Base-by-base conservation (phyloP, 2,797 vertebrate species). In the Anguilla pacifica region DNA sequence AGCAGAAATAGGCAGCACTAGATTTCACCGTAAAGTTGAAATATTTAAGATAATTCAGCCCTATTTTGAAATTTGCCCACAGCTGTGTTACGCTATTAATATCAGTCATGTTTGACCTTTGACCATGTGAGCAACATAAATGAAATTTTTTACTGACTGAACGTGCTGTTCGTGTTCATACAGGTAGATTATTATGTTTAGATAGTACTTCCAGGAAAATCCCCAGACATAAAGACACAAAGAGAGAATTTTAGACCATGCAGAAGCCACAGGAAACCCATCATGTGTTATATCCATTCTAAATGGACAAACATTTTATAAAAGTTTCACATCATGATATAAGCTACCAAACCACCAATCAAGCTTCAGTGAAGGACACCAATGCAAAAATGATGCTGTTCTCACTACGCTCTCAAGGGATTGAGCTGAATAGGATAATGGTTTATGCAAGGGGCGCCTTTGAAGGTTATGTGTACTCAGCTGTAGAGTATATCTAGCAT, bases 391-490 rank as follows among this genome's bases (percentile, higher is more conserved):
- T 31, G 2, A 81, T 49, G 49, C 11, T 25, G 11, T 11, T 81
- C 43, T 81, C 39, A 49, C 13, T 77, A 28, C 17, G 49, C 6
- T 6, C 46, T 81, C 43, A 2, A 81, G 22, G 74, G 74, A 79
- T 43, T 51, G 46, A 10, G 77, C 19, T n/a, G 9, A 3, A 49
- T 43, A 25, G 77, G 77, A 25, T 81, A 25, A 51, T 81, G 46
- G 77, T 9, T 57, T 22, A 57, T 83, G 39, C n/a, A 86, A 84
- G 74, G 7, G n/a, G n/a, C 25, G 15, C 9, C 28, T 87, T 67
- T 28, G 83, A 85, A 51, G 86, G 22, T 67, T 64, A 84, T 81
- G 46, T 85, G 57, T 79, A 67, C 88, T 82, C 74, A 53, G 55
- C 77, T 85, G 72, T 53, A 55, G 46, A 57, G 61, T 25, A 39